These are phyloP conservation scores for Scaptomyza tumidula DNA, from an alignment of 2,888 invertebrate species.

Conservation along the genomic window DNA sequence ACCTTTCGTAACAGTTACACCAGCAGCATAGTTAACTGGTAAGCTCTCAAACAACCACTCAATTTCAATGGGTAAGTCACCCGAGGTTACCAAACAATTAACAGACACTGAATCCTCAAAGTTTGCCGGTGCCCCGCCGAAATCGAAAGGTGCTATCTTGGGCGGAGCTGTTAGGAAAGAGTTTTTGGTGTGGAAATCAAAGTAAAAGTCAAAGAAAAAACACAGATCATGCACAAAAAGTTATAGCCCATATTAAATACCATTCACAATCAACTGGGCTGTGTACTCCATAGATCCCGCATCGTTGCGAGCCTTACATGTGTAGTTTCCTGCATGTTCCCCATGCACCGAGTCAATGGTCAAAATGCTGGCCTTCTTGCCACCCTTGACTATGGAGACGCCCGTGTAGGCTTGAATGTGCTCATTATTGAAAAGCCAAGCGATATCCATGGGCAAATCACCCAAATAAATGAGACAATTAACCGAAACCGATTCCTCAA, in stretches of 20 bases:
- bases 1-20: constrained; percentile 81
- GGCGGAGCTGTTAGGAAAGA: constrained; percentile 87
- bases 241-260: constrained; percentile 77
- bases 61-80: constrained; percentile 88
- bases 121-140: constrained; percentile 90
- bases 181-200: constrained; percentile 28
- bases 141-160: constrained; percentile 90
- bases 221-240: constrained; percentile 15
- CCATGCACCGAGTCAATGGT: constrained; percentile 87
- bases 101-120: constrained; percentile 90
- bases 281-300: constrained; percentile 89
- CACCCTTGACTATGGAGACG: constrained; percentile 85
- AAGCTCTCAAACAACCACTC: constrained; percentile 86
- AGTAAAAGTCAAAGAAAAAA: constrained; percentile 21
- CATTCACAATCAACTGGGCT: constrained; percentile 90
- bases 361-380: constrained; percentile 87
- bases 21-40: constrained; percentile 79
- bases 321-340: constrained; percentile 90
- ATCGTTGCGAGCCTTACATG: constrained; percentile 90
- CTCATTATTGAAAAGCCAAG: constrained; percentile 85
- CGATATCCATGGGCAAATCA: constrained; percentile 88
- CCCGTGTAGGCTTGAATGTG: constrained; percentile 83
- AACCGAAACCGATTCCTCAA: constrained; percentile 87
- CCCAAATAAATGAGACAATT: constrained; percentile 87
- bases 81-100: constrained; percentile 89